Percentiles rank a stretch among this genome's conserved stretches.
These are phyloP conservation scores for Xenus cinereus DNA, from an alignment of 2,113 vertebrate species.

Conservation along the genomic window DNA sequence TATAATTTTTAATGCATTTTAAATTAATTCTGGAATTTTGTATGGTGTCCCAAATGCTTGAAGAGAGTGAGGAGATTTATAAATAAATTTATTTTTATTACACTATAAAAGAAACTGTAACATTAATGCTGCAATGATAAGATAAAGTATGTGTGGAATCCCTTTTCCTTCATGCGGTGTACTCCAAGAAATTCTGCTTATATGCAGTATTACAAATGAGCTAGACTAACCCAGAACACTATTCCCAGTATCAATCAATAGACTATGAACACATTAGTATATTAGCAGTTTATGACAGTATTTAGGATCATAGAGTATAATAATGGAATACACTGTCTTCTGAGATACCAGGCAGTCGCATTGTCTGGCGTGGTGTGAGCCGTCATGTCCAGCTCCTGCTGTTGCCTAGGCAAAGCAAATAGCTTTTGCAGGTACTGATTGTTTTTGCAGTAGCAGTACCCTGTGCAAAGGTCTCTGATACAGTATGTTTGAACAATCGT, in stretches of 20 bases:
- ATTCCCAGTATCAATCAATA: constrained; percentile 53
- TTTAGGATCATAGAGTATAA: constrained; percentile 52
- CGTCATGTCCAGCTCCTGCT: not conserved
- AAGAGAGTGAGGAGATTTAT: not conserved
- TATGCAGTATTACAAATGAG: constrained; percentile 39
- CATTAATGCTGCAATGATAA: not conserved
- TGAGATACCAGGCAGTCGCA: not conserved
- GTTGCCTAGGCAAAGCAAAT: constrained; percentile 42
- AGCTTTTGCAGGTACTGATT: constrained; percentile 14
- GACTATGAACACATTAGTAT: constrained; percentile 56
- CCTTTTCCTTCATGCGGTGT: not conserved
- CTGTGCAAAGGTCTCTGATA: constrained; percentile 62
- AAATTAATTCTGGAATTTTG: constrained; percentile 33
- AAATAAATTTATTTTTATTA: constrained; percentile 42
- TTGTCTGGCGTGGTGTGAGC: not conserved
- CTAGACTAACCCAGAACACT: constrained; percentile 16
- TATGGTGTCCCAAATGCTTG: not conserved
- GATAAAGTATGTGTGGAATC: constrained; percentile 35
- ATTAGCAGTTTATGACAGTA: constrained; percentile 64
- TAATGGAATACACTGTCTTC: constrained; percentile 26
- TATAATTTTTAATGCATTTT: constrained; percentile 36
- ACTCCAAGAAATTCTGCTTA: constrained; percentile 34
- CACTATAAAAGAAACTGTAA: not conserved
- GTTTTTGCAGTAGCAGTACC: constrained; percentile 9
- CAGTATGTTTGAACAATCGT: constrained; percentile 42